Evolutionary conservation across 2,113 vertebrate genomes (phyloP).

Genomic region (Butorides virescens): DNA sequence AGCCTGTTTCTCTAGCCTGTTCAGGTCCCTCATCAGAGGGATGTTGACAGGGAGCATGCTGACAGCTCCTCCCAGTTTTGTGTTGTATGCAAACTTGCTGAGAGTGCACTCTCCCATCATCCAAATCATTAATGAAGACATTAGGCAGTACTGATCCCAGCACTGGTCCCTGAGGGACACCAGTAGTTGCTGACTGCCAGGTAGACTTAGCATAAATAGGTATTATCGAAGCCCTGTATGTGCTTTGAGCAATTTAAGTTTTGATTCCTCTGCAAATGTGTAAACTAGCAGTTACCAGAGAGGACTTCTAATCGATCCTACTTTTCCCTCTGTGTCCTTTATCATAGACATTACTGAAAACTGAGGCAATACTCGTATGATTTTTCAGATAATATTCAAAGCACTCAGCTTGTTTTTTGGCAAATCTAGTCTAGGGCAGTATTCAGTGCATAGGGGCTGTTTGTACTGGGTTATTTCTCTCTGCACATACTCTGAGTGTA

Average conservation of each 20-base stretch:
- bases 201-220: background rate
- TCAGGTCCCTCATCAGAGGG: background rate
- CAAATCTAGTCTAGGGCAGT: background rate
- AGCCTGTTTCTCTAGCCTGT: background rate
- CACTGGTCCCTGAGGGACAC: background rate
- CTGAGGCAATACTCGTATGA: background rate
- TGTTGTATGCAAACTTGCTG: background rate
- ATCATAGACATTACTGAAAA: background rate
- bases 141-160: background rate
- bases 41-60: background rate
- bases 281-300: background rate
- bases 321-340: background rate
- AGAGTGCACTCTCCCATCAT: background rate
- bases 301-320: background rate
- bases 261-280: background rate
- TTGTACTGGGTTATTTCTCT: background rate
- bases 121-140: background rate
- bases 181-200: background rate
- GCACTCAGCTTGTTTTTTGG: background rate
- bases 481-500: background rate
- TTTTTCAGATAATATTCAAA: background rate
- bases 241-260: background rate
- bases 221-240: background rate
- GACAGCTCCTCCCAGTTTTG: background rate
- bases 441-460: background rate